Evolutionary conservation across 1,140 invertebrate species (phyloP).

Genomic region (Oscheius sp.): DNA sequence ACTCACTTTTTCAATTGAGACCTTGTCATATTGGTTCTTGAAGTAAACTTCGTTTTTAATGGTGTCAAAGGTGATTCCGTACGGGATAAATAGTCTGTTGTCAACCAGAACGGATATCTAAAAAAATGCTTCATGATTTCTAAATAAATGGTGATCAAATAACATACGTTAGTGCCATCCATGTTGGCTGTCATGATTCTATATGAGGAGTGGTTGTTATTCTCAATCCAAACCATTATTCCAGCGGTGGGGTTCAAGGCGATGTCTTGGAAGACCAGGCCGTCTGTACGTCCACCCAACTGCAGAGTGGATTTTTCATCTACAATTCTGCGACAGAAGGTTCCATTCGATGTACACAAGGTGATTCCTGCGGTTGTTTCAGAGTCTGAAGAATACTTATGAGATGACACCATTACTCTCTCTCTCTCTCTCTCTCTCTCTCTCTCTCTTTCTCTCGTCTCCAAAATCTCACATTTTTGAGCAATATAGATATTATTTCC

Average conservation of each 20-base stretch:
- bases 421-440: too few relatives aligned
- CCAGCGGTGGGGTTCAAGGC: conserved; percentile 24
- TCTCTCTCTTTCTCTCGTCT: not conserved
- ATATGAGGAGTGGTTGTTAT: not conserved
- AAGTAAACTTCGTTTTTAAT: conserved; percentile 31
- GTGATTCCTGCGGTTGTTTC: conserved; percentile 13
- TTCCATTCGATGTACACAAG: conserved; percentile 14
- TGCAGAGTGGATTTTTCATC: not conserved
- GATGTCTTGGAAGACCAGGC: conserved; percentile 18
- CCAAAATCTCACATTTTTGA: conserved; percentile 7
- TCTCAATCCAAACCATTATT: conserved; percentile 24
- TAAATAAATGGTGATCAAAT: not conserved
- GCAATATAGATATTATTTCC: conserved; percentile 26
- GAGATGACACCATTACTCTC: too few relatives aligned
- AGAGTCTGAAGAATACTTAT: conserved; percentile 30
- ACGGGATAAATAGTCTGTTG: conserved; percentile 24
- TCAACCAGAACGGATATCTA: conserved; percentile 26
- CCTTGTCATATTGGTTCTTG: conserved; percentile 2
- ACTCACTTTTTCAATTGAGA: conserved; percentile 23
- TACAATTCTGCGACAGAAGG: conserved; percentile 27
- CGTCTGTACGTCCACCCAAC: not conserved
- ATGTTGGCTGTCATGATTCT: conserved; percentile 25
- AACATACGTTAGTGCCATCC: conserved; percentile 28
- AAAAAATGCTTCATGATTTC: not conserved
- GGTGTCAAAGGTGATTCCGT: conserved; percentile 17